Evolutionary conservation across 2,797 vertebrate genomes (phyloP), one percentile per base, ranked within the genome.

Genomic region (Enteromius mattozi): DNA sequence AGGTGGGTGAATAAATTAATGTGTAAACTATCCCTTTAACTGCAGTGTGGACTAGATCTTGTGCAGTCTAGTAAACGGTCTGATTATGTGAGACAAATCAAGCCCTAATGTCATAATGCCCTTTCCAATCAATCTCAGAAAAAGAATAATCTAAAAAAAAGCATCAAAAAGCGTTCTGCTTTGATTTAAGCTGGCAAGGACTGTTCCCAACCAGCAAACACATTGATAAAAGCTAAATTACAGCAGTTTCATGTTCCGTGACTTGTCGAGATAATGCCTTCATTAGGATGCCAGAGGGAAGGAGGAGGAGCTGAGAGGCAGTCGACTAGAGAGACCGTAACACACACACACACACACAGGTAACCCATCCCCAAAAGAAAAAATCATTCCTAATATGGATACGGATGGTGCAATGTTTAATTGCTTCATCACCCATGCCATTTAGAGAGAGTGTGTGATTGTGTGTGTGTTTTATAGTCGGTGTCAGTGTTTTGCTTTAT

Each of bases 241-340:
- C 86, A 87, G 85, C 78, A 49, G 85, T 85, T 87, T 85, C 83
- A 79, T 88, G 86, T 85, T 87, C 81, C 88, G 81, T 88, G 85
- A 88, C 86, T 81, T 84, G 86, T 90, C 59, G 66, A 88, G 85
- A 89, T 88, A 90, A 90, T 88, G 86, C 78, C 79, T 88, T 90
- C 89, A 88, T 89, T 89, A 86, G 78, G 74, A 75, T 85, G 80
- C 54, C 68, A 82, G 74, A 85, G 85, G 82, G 83, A 87, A 68
- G 78, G 74, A 56, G 66, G 72, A 84, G 78, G 45, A 66, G 86
- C 33, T 4, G 33, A 66, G 72, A 83, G 47, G 47, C 72, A 87
- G 66, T 78, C 75, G 51, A 85, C 68, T 63, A 71, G 68, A 74
- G 51, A 40, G 24, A 72, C 56, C 1, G 1, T 3, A 51, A 71